Percentiles rank a stretch among this genome's conserved stretches.
These are phyloP conservation scores for Mesembrinibis cayennensis DNA, from an alignment of 2,113 vertebrate species.

Conservation along the genomic window DNA sequence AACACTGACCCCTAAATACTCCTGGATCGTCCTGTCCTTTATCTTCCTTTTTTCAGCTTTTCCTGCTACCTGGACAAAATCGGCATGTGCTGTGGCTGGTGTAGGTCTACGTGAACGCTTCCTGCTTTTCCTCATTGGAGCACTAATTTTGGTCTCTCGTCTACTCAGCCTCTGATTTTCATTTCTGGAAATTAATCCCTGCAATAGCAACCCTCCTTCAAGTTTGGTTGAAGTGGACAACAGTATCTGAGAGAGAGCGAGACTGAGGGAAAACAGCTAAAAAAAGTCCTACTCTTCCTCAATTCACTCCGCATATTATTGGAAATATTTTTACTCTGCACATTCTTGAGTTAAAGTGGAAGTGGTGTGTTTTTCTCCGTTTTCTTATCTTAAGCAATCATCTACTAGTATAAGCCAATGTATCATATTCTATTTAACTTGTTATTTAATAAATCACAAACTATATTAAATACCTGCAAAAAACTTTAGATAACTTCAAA, in stretches of 20 bases:
- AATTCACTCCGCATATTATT: not conserved
- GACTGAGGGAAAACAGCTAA: not conserved
- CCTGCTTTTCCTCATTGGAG: not conserved
- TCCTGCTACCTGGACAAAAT: not conserved
- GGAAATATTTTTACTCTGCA: not conserved
- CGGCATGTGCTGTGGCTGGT: not conserved
- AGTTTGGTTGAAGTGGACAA: not conserved
- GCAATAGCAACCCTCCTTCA: not conserved
- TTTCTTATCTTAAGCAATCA: not conserved
- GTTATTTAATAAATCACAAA: not conserved
- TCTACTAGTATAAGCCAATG: not conserved
- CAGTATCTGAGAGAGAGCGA: not conserved
- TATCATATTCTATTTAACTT: not conserved
- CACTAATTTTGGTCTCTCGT: not conserved
- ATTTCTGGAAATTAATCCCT: not conserved
- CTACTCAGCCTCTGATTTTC: not conserved
- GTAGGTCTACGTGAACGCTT: not conserved
- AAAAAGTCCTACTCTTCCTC: not conserved
- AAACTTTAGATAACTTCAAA: not conserved
- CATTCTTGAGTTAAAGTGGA: not conserved
- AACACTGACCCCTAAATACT: not conserved
- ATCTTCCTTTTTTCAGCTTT: not conserved
- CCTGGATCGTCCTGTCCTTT: not conserved
- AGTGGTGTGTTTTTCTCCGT: not conserved
- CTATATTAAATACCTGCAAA: not conserved